Base-by-base conservation (phyloP, 2,797 vertebrate species). In the Molossus molossus region DNA sequence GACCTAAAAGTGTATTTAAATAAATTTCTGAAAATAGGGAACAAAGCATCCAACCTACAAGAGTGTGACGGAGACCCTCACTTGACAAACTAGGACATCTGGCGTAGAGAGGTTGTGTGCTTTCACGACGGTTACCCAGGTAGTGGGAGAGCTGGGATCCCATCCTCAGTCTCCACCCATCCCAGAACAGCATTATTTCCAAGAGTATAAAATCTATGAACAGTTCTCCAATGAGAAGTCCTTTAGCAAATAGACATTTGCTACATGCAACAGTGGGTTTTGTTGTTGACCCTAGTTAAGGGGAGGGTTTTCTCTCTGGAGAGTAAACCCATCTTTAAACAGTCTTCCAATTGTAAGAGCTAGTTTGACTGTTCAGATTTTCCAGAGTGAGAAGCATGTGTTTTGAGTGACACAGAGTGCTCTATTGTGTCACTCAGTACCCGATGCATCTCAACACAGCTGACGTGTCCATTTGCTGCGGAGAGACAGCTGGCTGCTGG, bases 401-500 rank as follows among this genome's bases (percentile, higher is more conserved):
- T 98, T 98, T 94, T 97, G 94, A 98, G 96, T 10, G 90, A 89
- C 91, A 98, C 98, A 98, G 97, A 98, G 97, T 87, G 96, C 94
- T 89, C 96, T 97, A 98, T 98, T 99, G 99, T 99, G 97, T 97
- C 96, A 90, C 96, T 87, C 90, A 91, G 65, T 94, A 94, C 92
- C 94, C 93, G 91, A 77, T 98, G 98, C 95, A 94, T 98, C 95
- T 95, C 91, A 95, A 97, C 97, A 96, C 99, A 99, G 98, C 99
- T 99, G 99, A 98, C 96, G 76, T 96, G 97, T 96, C 97, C 99
- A 99, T 99, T 98, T 99, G 99, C 98, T 97, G 29, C 1, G 75
- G 97, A 95, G 86, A 84, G 98, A 97, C 99, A 99, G 99, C 99
- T 99, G 99, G 97, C 94, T 94, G 83, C 91, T 27, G 97, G 96